phyloP scores from a whole-genome alignment of 2,113 vertebrate genomes.

The Edolisoma coerulescens region DNA sequence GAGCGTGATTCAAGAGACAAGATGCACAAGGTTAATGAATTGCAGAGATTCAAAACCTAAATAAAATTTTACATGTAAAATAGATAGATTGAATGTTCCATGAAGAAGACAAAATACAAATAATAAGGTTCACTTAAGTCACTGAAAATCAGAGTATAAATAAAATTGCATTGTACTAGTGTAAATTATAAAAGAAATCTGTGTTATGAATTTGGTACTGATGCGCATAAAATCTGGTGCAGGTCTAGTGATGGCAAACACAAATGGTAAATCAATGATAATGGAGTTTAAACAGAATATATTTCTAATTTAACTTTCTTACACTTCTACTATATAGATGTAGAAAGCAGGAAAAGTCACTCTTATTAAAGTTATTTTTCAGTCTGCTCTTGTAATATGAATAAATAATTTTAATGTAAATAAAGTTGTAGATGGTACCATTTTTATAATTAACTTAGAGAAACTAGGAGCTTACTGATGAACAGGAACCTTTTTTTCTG shows the following conservation, averaged over 20 bases:
- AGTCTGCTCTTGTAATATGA: neutral
- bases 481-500: neutral
- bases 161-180: neutral
- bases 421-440: fast-evolving
- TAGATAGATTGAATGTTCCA: neutral
- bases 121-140: neutral
- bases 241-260: neutral
- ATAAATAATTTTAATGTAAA: neutral
- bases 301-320: neutral
- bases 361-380: neutral
- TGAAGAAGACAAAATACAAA: neutral
- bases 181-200: neutral
- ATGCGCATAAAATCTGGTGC: neutral
- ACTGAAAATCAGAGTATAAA: neutral
- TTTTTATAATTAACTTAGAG: neutral
- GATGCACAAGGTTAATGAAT: neutral
- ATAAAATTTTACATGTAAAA: neutral
- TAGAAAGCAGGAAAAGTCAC: neutral
- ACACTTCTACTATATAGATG: neutral
- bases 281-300: neutral
- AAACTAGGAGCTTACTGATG: neutral
- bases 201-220: neutral
- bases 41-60: neutral
- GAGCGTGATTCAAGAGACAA: neutral
- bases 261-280: neutral